Evolutionary conservation across 1,140 invertebrate species (phyloP), one percentile per base, ranked within the genome.

Genomic region (Yoshiicerus persimilis): DNA sequence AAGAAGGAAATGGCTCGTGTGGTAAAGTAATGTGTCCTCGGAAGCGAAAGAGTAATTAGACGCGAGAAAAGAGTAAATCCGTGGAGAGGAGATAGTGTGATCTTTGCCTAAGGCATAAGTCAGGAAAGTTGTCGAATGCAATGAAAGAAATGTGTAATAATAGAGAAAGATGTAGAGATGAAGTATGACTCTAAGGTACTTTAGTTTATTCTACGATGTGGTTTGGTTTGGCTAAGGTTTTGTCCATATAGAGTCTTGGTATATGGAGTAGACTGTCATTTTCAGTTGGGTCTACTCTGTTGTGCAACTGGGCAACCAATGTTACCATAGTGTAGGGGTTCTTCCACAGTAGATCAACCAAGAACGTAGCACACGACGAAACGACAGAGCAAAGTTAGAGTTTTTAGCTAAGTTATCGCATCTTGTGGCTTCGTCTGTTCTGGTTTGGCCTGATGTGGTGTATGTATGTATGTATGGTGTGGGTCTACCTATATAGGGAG

Each of bases 371-470:
- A 77, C 25, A 77, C 70, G 16, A 80, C 34, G 27, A 30, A 30
- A 70, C 25, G 34, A 80, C 34, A 80, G 32, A 2, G 8, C 16
- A 80, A 80, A 80, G 75, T 70, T 70, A 27, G 64, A 70, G 64
- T 80, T 80, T 80, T 80, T 80, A 80, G 75, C 16, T 36, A 80
- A 80, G 75, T 80, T 80, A 80, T 80, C 75, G 75, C 32, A 38
- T n/a, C 75, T 80, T 36, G 75, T 80, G 75, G 75, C 32, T 32
- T 80, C 11, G 32, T 80, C 2, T n/a, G n/a, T n/a, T n/a, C n/a
- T 36, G 70, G 32, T 36, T 16, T 38, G 30, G 16, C 20, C n/a
- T 34, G 75, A n/a, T 80, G 16, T n/a, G 32, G n/a, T 20, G 0
- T 20, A n/a, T n/a, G n/a, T n/a, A n/a, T n/a, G n/a, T n/a, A n/a